Conservation (phyloP, 2,113 vertebrate species). For the Crocuta crocuta region DNA sequence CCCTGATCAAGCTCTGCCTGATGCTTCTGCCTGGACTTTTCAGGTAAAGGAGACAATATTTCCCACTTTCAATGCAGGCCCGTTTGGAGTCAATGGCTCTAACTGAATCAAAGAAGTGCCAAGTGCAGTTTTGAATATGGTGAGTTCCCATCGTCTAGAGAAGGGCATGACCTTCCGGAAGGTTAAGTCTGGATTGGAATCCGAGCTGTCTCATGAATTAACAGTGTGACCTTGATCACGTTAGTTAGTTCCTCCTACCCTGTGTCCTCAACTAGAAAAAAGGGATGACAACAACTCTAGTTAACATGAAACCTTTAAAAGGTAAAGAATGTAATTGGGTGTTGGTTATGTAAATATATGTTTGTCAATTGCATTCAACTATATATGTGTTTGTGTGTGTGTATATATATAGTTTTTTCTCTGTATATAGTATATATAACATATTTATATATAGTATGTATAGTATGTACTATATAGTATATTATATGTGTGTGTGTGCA, state of each 20-base stretch:
- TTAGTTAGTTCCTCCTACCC: neutral
- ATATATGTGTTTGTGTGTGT: too few species aligned
- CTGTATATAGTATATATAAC: too few species aligned
- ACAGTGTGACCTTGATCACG: neutral
- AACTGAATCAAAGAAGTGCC: neutral
- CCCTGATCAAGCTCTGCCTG: neutral
- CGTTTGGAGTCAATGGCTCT: neutral
- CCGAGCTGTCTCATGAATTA: neutral
- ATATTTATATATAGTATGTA: too few species aligned
- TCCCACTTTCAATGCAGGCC: neutral
- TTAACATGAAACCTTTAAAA: neutral
- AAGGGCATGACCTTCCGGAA: neutral
- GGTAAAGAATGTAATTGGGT: neutral
- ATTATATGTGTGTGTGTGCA: too few species aligned
- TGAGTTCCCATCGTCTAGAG: neutral
- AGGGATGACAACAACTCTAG: neutral
- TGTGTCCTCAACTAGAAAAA: neutral
- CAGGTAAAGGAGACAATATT: neutral
- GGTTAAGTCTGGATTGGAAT: neutral
- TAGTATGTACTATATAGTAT: too few species aligned
- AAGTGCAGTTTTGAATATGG: neutral
- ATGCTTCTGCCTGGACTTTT: neutral
- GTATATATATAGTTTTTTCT: too few species aligned
- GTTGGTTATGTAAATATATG: neutral
- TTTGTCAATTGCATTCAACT: neutral